Percentiles rank a stretch among this genome's conserved stretches.
Conservation (phyloP, 2,888 invertebrate genomes). For the Tromatobia lineatoria region DNA sequence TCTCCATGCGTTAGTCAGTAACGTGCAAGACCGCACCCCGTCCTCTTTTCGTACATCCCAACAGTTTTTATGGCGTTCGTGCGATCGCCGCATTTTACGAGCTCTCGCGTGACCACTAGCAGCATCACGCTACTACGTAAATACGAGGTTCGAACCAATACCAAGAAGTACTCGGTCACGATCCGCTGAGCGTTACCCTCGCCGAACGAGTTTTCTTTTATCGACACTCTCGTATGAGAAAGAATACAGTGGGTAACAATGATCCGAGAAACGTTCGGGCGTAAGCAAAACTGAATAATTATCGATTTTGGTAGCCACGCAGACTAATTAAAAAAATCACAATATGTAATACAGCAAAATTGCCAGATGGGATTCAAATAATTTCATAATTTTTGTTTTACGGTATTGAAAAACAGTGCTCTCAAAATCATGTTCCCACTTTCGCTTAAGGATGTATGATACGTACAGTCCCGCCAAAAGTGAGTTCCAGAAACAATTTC, state of each 20-base stretch:
- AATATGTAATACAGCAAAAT: too few relatives aligned
- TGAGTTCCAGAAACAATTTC: too few relatives aligned
- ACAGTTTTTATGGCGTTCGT: slow-evolving; percentile 76
- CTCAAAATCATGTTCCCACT: too few relatives aligned
- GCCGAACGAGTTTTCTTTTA: slow-evolving; percentile 37
- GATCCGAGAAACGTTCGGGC: background rate
- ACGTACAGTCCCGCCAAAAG: too few relatives aligned
- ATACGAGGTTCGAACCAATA: slow-evolving; percentile 56
- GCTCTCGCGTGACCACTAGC: slow-evolving; percentile 67
- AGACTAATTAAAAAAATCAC: too few relatives aligned
- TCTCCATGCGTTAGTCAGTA: slow-evolving; percentile 20
- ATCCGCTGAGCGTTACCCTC: background rate
- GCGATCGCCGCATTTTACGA: slow-evolving; percentile 77
- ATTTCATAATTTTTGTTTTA: too few relatives aligned
- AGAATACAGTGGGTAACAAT: slow-evolving; percentile 12
- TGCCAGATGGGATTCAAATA: too few relatives aligned
- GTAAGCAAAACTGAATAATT: slow-evolving; percentile 20
- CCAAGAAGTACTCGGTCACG: slow-evolving; percentile 28
- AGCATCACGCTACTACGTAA: slow-evolving; percentile 65
- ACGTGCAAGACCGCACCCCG: slow-evolving; percentile 35
- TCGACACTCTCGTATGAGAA: slow-evolving; percentile 12
- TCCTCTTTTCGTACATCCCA: slow-evolving; percentile 56
- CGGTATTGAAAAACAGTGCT: too few relatives aligned
- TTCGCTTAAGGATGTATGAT: too few relatives aligned
- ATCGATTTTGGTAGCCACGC: background rate